Evolutionary conservation across 2,113 vertebrate genomes (phyloP).

Genomic region (Calidris pygmaea): DNA sequence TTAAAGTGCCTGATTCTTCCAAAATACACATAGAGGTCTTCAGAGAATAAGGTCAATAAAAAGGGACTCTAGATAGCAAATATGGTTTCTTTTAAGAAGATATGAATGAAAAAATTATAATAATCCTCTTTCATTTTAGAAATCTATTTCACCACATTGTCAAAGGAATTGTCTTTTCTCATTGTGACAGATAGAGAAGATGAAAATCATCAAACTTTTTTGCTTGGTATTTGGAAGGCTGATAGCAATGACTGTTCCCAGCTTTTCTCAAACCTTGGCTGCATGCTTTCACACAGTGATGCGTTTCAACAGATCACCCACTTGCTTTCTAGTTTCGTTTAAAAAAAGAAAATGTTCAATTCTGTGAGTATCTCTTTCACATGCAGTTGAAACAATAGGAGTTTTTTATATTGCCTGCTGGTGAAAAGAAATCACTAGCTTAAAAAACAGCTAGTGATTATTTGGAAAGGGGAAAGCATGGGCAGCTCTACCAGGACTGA

Average conservation of each 20-base stretch:
- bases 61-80: not conserved
- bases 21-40: not conserved
- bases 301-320: constrained; percentile 5
- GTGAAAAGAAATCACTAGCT: not conserved
- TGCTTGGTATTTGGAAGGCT: not conserved
- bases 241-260: not conserved
- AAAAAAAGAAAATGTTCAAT: not conserved
- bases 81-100: not conserved
- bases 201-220: not conserved
- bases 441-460: not conserved
- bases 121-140: not conserved
- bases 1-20: not conserved
- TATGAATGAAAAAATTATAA: not conserved
- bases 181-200: not conserved
- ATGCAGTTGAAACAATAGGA: not conserved
- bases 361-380: not conserved
- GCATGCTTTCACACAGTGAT: not conserved
- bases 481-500: not conserved
- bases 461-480: not conserved
- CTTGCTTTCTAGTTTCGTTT: constrained; percentile 4
- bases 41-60: not conserved
- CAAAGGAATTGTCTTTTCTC: constrained; percentile 12
- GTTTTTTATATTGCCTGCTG: not conserved
- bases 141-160: not conserved
- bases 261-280: not conserved